These are phyloP conservation scores for Busseola fusca DNA, from an alignment of 2,888 invertebrate species.

Conservation along the genomic window DNA sequence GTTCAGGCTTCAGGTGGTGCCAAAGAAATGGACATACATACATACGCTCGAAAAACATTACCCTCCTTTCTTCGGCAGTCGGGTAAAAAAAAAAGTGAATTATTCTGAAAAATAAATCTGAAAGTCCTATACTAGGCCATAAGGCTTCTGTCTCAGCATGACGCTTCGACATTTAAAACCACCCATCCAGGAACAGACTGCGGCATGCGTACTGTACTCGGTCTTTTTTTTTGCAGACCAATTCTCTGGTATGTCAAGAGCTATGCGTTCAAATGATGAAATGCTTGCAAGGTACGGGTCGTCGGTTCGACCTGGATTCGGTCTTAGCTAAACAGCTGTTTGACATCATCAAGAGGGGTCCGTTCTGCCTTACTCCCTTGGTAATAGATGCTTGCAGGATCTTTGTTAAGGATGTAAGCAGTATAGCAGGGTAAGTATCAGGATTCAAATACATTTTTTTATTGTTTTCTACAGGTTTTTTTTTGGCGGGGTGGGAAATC, in stretches of 20 bases:
- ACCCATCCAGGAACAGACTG: neutral
- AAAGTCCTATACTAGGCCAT: no score
- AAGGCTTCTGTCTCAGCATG: no score
- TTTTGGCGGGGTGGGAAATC: no score
- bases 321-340: slow-evolving; percentile 38
- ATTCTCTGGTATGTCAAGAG: slow-evolving; percentile 53
- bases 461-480: no score
- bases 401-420: slow-evolving; percentile 45
- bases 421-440: slow-evolving; percentile 42
- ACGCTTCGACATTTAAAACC: no score
- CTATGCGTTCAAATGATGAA: slow-evolving; percentile 51
- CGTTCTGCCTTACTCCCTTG: slow-evolving; percentile 48
- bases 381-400: slow-evolving; percentile 56
- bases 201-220: neutral
- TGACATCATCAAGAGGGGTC: slow-evolving; percentile 33
- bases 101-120: no score
- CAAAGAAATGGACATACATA: no score
- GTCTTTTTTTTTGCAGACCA: slow-evolving; percentile 37
- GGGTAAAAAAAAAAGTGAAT: no score
- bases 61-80: no score
- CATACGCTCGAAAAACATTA: no score
- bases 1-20: no score
- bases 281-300: slow-evolving; percentile 43
- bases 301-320: slow-evolving; percentile 50
- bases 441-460: no score